Conservation (phyloP, 2,797 vertebrate species). For the Neopelma chrysocephalum region DNA sequence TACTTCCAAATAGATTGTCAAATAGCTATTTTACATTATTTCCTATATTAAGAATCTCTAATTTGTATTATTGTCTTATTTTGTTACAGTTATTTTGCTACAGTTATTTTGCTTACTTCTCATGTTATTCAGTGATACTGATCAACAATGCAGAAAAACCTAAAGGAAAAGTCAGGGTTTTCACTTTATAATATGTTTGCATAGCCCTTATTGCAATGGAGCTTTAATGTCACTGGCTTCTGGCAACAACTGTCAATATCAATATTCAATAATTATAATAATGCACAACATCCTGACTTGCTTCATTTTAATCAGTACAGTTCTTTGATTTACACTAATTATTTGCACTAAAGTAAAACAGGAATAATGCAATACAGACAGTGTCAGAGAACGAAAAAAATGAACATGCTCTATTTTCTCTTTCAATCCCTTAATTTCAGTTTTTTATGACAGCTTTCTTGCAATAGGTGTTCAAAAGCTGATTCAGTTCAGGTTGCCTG, state of each 20-base stretch:
- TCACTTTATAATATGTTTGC: neutral
- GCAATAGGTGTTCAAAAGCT: neutral
- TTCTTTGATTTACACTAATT: neutral
- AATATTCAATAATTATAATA: neutral
- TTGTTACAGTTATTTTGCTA: neutral
- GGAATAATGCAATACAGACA: neutral
- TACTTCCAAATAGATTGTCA: neutral
- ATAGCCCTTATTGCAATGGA: neutral
- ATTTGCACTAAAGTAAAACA: neutral
- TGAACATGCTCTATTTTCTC: neutral
- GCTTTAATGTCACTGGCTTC: neutral
- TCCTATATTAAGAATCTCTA: neutral
- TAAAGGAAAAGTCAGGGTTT: neutral
- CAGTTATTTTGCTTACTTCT: neutral
- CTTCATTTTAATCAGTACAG: neutral
- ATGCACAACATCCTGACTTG: neutral
- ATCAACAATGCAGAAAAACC: neutral
- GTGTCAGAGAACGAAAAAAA: neutral
- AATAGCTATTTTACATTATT: neutral
- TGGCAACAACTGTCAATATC: neutral
- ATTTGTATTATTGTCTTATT: neutral
- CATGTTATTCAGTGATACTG: neutral
- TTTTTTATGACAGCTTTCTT: neutral
- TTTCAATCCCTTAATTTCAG: neutral
- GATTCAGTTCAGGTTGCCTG: neutral